Percentiles rank a stretch among this genome's conserved stretches.
Conservation (phyloP, 2,888 invertebrate species). For the Phymatocera aterrima region DNA sequence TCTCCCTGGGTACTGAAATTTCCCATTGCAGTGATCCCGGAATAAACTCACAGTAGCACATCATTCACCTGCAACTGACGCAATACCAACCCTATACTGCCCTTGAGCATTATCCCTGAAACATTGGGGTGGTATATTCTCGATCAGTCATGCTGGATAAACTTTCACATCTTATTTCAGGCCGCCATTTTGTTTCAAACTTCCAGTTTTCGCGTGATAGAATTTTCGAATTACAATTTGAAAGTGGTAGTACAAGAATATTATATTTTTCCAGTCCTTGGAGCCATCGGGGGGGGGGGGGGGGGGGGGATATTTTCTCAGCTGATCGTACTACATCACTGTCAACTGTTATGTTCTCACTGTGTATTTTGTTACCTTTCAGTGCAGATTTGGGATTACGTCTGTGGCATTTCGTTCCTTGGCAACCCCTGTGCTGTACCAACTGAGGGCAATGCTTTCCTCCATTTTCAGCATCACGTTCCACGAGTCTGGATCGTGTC, state of each 20-base stretch:
- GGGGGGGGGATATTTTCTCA: no score
- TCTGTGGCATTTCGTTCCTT: constrained; percentile 84
- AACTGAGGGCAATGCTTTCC: constrained; percentile 89
- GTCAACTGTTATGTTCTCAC: constrained; percentile 55
- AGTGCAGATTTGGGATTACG: constrained; percentile 84
- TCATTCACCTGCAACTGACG: not conserved
- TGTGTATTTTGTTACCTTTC: no score
- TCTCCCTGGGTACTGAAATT: not conserved
- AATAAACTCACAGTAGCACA: constrained; percentile 27
- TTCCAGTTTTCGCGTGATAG: no score
- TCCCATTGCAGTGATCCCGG: constrained; percentile 12
- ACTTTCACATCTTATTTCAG: no score
- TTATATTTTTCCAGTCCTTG: no score
- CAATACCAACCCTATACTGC: not conserved
- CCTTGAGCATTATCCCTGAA: not conserved
- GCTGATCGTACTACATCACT: not conserved
- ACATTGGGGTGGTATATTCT: not conserved
- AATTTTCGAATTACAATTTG: no score
- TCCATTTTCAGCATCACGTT: constrained; percentile 85
- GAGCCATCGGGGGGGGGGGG: no score
- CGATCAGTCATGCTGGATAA: not conserved
- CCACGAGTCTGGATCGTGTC: constrained; percentile 83
- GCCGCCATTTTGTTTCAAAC: no score
- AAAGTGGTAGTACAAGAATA: no score
- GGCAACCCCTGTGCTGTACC: constrained; percentile 88